phyloP scores from a whole-genome alignment of 2,797 vertebrate species.

The Sitta carolinensis region DNA sequence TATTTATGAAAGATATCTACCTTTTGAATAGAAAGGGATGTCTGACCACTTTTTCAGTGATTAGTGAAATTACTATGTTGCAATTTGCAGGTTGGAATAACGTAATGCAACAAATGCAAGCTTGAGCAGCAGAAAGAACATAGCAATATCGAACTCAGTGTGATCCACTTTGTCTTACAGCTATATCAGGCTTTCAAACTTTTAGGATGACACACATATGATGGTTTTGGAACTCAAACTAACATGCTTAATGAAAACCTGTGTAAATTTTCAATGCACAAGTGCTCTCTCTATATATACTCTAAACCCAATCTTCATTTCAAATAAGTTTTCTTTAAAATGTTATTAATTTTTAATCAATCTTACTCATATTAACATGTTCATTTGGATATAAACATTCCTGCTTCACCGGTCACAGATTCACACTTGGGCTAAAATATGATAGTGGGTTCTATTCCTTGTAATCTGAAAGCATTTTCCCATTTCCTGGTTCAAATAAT shows the following conservation, averaged over 20 bases:
- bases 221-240: not conserved
- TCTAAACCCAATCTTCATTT: not conserved
- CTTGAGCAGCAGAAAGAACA: not conserved
- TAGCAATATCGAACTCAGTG: not conserved
- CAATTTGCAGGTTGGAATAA: not conserved
- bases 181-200: not conserved
- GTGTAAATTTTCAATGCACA: fast-evolving
- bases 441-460: not conserved
- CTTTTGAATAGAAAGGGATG: not conserved
- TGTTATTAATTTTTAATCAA: not conserved
- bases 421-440: not conserved
- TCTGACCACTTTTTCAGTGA: not conserved
- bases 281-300: not conserved
- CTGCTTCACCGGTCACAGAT: not conserved
- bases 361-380: not conserved
- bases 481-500: not conserved
- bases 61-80: not conserved
- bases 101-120: not conserved
- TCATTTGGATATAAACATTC: not conserved
- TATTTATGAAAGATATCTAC: not conserved
- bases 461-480: not conserved
- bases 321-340: not conserved
- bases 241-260: not conserved
- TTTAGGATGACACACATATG: not conserved
- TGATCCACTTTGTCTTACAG: not conserved